phyloP scores from a whole-genome alignment of 2,797 vertebrate species.

The Trachops cirrhosus region DNA sequence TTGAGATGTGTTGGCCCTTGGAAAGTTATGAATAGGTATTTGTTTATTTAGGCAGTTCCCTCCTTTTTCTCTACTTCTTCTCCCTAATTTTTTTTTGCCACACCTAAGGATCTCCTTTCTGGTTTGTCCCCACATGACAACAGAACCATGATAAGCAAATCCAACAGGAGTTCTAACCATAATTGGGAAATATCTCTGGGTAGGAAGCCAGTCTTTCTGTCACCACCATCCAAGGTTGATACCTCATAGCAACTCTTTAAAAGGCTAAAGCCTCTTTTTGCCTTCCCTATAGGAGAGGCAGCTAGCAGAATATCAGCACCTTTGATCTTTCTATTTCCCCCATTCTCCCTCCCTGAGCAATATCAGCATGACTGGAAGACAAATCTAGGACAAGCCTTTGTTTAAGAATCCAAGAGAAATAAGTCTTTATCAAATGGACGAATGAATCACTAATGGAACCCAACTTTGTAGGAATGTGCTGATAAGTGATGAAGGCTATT shows the following conservation, averaged over 20 bases:
- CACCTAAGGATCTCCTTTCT: not conserved
- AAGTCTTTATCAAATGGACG: not conserved
- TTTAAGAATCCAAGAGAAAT: not conserved
- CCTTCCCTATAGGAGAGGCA: not conserved
- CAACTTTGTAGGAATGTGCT: not conserved
- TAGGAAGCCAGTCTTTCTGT: not conserved
- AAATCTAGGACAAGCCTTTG: not conserved
- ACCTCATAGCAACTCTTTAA: not conserved
- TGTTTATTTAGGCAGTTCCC: not conserved
- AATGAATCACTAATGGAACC: not conserved
- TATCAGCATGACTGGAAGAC: not conserved
- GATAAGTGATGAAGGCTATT: not conserved
- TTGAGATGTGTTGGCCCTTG: not conserved
- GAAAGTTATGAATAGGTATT: not conserved
- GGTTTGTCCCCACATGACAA: not conserved
- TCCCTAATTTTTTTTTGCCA: not conserved
- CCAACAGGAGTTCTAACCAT: not conserved
- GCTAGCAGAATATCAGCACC: not conserved
- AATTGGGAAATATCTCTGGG: not conserved
- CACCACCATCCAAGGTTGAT: not conserved
- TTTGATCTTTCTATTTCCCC: not conserved
- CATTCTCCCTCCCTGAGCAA: not conserved
- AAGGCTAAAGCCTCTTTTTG: not conserved
- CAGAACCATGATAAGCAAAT: not conserved
- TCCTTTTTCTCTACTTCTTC: not conserved